A percentile compares a stretch with the other conserved stretches of the same genome.
phyloP scores from a whole-genome alignment of 2,888 invertebrate genomes.

The Eumacrocentrus americanus region DNA sequence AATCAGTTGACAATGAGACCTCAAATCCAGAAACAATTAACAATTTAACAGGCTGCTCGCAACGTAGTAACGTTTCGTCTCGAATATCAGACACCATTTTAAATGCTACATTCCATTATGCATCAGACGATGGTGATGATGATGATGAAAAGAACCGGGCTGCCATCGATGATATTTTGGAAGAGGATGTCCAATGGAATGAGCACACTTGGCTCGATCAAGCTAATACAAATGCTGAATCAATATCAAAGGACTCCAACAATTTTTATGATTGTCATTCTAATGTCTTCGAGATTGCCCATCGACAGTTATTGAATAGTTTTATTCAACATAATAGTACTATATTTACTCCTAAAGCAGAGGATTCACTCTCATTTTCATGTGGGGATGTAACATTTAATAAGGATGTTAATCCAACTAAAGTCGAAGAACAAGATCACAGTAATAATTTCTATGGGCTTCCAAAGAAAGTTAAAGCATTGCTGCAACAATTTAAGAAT shows the following conservation, averaged over 20 bases:
- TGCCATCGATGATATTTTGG: neutral
- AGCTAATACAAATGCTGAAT: neutral
- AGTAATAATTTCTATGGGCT: conserved; percentile 76
- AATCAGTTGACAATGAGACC: too few relatives aligned
- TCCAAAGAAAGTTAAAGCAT: conserved; percentile 71
- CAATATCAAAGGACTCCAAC: neutral
- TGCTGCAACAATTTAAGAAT: conserved; percentile 78
- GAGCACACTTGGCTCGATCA: conserved; percentile 11
- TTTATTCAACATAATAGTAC: neutral
- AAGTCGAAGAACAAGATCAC: neutral
- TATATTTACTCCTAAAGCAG: neutral
- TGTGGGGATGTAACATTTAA: neutral
- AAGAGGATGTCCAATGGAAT: conserved; percentile 13
- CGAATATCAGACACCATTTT: neutral
- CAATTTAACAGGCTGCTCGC: neutral
- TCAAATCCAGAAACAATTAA: neutral
- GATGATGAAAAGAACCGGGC: neutral
- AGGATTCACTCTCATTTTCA: neutral
- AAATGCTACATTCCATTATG: neutral
- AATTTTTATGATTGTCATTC: neutral
- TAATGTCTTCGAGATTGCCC: too few relatives aligned
- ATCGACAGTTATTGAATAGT: neutral
- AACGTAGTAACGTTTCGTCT: neutral
- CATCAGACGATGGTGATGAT: too few relatives aligned
- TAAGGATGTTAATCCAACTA: neutral